Percentiles rank a stretch among this genome's conserved stretches.
Conservation (phyloP, 2,888 invertebrate genomes). For the Cylloceria caligata region DNA sequence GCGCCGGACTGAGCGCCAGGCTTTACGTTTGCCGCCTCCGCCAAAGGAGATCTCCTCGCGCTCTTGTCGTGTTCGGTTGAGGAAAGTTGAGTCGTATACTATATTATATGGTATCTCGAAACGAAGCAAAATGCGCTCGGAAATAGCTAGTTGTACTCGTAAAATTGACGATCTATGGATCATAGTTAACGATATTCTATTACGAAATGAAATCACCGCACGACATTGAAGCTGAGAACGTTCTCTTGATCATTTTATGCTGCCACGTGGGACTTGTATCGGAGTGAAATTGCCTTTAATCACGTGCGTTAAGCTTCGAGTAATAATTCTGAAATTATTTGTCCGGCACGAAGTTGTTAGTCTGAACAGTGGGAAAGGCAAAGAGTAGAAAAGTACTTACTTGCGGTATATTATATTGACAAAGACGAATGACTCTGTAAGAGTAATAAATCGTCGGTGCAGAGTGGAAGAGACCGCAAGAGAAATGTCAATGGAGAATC, state of each 20-base stretch:
- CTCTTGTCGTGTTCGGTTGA: conserved; percentile 59
- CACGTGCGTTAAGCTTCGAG: conserved; percentile 25
- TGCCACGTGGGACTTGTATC: background rate
- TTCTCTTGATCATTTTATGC: background rate
- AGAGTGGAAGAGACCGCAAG: conserved; percentile 36
- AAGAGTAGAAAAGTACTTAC: conserved; percentile 11
- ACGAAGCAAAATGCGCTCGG: conserved; percentile 37
- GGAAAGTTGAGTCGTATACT: conserved; percentile 53
- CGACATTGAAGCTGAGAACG: conserved; percentile 6
- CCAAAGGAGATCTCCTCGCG: conserved; percentile 63
- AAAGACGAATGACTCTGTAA: conserved; percentile 67
- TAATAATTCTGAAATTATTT: conserved; percentile 56
- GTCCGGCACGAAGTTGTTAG: conserved; percentile 49
- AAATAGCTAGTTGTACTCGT: conserved; percentile 54
- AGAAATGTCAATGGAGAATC: conserved; percentile 37
- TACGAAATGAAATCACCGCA: background rate
- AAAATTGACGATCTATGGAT: conserved; percentile 31
- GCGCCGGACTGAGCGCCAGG: conserved; percentile 57
- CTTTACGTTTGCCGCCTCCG: conserved; percentile 71
- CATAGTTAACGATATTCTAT: conserved; percentile 32
- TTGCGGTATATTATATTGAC: conserved; percentile 58
- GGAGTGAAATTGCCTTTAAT: conserved; percentile 28
- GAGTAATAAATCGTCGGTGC: conserved; percentile 68
- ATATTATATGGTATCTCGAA: conserved; percentile 50
- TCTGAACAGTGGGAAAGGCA: background rate